Evolutionary conservation across 1,140 invertebrate species (phyloP), one percentile per base, ranked within the genome.

Genomic region (Papilio polyxenes): DNA sequence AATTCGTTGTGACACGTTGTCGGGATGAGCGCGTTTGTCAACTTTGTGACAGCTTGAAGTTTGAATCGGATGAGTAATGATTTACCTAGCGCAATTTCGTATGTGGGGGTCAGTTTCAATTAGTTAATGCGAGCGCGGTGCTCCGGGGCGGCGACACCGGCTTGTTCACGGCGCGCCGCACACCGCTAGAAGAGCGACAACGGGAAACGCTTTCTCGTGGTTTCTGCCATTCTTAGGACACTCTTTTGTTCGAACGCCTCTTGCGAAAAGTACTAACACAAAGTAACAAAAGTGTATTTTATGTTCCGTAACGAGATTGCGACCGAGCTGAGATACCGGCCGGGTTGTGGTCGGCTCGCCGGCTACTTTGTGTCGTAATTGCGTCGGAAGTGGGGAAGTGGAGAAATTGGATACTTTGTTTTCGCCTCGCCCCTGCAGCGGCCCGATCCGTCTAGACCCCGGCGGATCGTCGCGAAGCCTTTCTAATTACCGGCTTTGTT

Each of bases 341-440:
- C 85, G 81, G 85, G 83, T 89, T 92, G 91, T 87, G 92, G 92
- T 92, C 91, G 88, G 87, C 82, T 86, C 82, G 85, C 85, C 82
- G 86, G 88, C 88, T 86, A 88, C 89, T 89, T 87, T 90, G 90
- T 92, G 87, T 89, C 88, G 92, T 92, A 92, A 94, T 92, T 92
- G 89, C 89, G 86, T 91, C 90, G 92, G 92, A 94, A 94, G 89
- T 92, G 90, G 92, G 91, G 91, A 92, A 91, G 89, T 90, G 88
- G 89, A 90, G 91, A 93, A 93, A 93, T 93, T 92, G 88, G 91
- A 93, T 93, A 93, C 90, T 92, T 91, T 90, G 90, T 93, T 90
- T 92, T 90, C 84, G 80, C 87, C 83, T 83, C 85, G 86, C 88
- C 89, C 87, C 86, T 85, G 82, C 77, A 72, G 82, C 81, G 82